Evolutionary conservation across 2,888 invertebrate genomes (phyloP).

Genomic region (Drosophila emarginata): DNA sequence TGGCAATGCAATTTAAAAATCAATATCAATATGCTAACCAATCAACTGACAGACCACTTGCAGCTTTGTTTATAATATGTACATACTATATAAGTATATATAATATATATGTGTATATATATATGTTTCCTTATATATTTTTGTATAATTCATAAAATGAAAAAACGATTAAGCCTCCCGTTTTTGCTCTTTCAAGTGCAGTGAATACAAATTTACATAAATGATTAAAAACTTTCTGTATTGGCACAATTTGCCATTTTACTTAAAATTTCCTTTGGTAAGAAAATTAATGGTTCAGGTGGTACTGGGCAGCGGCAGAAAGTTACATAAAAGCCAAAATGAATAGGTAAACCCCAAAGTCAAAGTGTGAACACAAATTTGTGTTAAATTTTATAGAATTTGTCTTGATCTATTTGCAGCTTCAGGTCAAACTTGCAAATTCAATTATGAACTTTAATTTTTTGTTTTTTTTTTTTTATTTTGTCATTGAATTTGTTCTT

Average conservation of each 20-base stretch:
- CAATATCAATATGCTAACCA: conserved; percentile 39
- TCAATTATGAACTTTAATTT: conserved; percentile 61
- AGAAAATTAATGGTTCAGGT: neutral
- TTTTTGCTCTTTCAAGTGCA: conserved; percentile 22
- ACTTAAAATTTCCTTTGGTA: neutral
- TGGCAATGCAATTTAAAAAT: conserved; percentile 13
- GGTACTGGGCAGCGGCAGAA: conserved; percentile 9
- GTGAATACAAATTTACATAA: conserved; percentile 70
- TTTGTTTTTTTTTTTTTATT: neutral
- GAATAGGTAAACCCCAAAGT: conserved; percentile 14
- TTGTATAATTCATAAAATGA: conserved; percentile 52
- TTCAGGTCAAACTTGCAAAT: conserved; percentile 34
- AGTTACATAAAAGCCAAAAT: neutral
- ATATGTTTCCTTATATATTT: conserved; percentile 14
- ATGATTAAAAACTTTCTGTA: conserved; percentile 71
- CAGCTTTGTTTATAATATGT: conserved; percentile 11
- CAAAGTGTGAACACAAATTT: conserved; percentile 37
- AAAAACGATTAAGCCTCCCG: conserved; percentile 63
- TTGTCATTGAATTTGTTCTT: too few species aligned
- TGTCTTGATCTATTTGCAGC: conserved; percentile 6
- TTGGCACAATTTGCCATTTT: conserved; percentile 55
- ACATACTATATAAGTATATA: neutral
- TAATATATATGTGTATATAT: neutral
- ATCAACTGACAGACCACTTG: conserved; percentile 6
- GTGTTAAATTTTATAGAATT: neutral